Base-by-base conservation (phyloP, 1,140 invertebrate species). In the Chelonus insularis region DNA sequence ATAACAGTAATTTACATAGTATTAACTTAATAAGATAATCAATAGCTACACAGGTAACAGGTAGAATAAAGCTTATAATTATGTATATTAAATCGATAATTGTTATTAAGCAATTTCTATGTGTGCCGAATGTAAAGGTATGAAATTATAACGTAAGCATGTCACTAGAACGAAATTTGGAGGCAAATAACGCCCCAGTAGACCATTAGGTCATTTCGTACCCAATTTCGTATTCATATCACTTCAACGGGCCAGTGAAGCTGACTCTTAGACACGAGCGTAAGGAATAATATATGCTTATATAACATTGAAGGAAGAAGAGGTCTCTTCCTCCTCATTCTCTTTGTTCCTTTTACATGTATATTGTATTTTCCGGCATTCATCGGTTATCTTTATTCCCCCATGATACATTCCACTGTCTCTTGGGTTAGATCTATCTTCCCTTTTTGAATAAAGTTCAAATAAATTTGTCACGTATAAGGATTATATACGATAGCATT, bases 181-280 rank as follows among this genome's bases (percentile, higher is more conserved):
- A 4, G 7, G 3, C 7, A 29, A 29, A 29, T 7, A 29, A 29
- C 7, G 25, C 25, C 25, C 9, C 12, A 37, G 14, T 20, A 7
- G 45, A 43, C 23, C 39, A 18, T 52, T 25, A 18, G 36, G 5
- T 36, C 29, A 37, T 54, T 39, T 54, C 14, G 14, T 54, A 12
- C 4, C 9, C 16, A 6, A 34, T 34, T 59, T 59, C 12, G 57
- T 59, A 59, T 59, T 59, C 57, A 59, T 36, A 8, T 36, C 57
- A 16, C 25, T n/a, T 18, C 16, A 41, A 29, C 45, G 18, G 9
- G 6, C 45, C 1, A 21, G 29, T 18, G 16, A 50, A 47, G 48
- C 39, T 20, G 16, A 18, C 43, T 25, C 57, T 50, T 29, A 48
- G 9, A 34, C 43, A 50, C 9, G 23, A 37, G 25, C 43, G 11